Evolutionary conservation across 2,797 vertebrate genomes (phyloP).

Genomic region (Pelobates cultripes): DNA sequence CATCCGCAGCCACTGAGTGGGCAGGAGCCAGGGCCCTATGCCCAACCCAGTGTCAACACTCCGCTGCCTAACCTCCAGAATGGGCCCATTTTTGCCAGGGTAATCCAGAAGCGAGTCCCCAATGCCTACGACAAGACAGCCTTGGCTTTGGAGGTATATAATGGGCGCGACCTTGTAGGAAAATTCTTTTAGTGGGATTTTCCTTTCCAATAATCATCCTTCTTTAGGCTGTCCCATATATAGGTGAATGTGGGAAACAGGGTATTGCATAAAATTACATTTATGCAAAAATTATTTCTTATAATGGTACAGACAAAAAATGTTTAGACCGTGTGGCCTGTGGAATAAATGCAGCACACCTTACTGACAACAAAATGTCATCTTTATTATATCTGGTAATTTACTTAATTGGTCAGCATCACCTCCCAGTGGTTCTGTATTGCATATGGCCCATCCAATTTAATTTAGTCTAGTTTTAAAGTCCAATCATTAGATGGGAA

Average conservation of each 20-base stretch:
- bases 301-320: too few species aligned
- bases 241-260: not conserved
- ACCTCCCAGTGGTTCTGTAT: too few species aligned
- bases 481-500: too few species aligned
- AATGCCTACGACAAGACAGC: conserved; percentile 99
- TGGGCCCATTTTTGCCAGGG: conserved; percentile 95
- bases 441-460: too few species aligned
- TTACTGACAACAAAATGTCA: too few species aligned
- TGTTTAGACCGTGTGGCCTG: too few species aligned
- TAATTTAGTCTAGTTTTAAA: too few species aligned
- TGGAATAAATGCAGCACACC: too few species aligned
- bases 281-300: too few species aligned
- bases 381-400: too few species aligned
- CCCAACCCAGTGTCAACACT: conserved; percentile 91
- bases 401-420: too few species aligned
- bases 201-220: conserved; percentile 63
- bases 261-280: not conserved
- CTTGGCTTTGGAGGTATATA: conserved; percentile 97
- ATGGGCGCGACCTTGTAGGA: conserved; percentile 73
- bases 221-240: conserved; percentile 9
- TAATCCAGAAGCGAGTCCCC: conserved; percentile 98
- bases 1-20: conserved; percentile 85
- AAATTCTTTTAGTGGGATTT: conserved; percentile 72
- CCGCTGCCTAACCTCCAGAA: conserved; percentile 98
- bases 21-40: conserved; percentile 94